Evolutionary conservation across 2,797 vertebrate genomes (phyloP), one percentile per base, ranked within the genome.

Genomic region (Acanthopagrus latus): DNA sequence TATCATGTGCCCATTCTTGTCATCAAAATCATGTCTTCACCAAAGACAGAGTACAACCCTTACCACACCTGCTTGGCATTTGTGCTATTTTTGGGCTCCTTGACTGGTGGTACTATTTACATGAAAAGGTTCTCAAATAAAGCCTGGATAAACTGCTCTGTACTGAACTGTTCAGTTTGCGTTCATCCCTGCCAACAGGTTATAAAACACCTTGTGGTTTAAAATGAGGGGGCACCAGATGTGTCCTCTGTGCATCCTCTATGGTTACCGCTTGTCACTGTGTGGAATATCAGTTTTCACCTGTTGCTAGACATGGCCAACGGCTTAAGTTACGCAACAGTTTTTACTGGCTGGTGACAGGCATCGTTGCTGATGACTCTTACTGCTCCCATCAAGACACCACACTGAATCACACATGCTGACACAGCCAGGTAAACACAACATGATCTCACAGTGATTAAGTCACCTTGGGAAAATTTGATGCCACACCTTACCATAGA

Each of bases 211-310:
- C 17, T 62, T 51, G 6, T 14, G 2, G 14, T 64, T 55, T 13
- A 44, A 51, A 51, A 18, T 0, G 4, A 56, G 3, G 0, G 5
- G 3, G n/a, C 16, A 81, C 57, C 85, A 90, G 81, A 87, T 88
- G 89, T 85, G 88, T 72, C 48, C 74, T 78, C 59, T 20, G 46
- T 38, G 33, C 38, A 44, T 83, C 86, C 68, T 88, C 90, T 90
- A 90, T 86, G 84, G 91, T 94, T 92, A 95, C 94, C 56, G 1
- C 74, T 85, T 75, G 83, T 82, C 67, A 71, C 74, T 69, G 59
- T 65, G 72, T 74, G 50, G 58, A 85, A 89, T 92, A 94, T 95
- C 93, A 88, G 79, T 89, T 96, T 94, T 86, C 93, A 87, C 76
- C 81, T 80, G 88, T 81, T 91, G 92, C 82, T 82, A 88, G 75